These are phyloP conservation scores for Diabrotica undecimpunctata DNA, from an alignment of 1,140 invertebrate species.

Conservation along the genomic window DNA sequence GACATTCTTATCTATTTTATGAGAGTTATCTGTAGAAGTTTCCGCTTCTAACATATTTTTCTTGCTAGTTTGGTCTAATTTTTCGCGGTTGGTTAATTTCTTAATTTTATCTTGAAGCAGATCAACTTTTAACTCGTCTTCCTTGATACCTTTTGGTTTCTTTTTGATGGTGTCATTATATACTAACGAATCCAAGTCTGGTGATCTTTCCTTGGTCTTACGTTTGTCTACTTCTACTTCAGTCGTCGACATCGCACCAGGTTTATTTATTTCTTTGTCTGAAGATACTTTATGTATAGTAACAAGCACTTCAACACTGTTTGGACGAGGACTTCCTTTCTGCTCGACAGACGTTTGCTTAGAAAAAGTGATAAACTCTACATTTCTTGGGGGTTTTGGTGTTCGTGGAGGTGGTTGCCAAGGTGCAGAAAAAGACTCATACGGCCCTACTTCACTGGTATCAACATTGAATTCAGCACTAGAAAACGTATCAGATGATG, in stretches of 20 bases:
- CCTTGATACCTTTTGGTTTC: background rate
- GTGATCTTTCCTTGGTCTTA: too few species aligned
- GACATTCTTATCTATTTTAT: background rate
- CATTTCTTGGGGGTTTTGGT: background rate
- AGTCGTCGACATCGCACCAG: background rate
- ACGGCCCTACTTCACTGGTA: constrained; percentile 11
- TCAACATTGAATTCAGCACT: constrained; percentile 30
- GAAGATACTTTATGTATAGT: background rate
- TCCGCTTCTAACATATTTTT: background rate
- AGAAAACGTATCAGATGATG: constrained; percentile 21
- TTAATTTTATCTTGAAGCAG: constrained; percentile 11
- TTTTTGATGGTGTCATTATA: constrained; percentile 9
- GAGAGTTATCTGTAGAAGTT: background rate
- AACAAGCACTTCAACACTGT: background rate
- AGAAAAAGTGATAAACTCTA: background rate
- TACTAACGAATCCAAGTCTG: constrained; percentile 1
- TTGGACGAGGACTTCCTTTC: background rate
- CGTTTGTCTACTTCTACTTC: background rate
- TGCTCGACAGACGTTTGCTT: background rate
- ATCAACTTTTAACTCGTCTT: background rate
- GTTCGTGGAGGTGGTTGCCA: background rate
- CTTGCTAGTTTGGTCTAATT: background rate
- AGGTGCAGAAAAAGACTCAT: background rate
- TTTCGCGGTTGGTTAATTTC: background rate
- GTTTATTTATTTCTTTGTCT: background rate